phyloP scores from a whole-genome alignment of 1,140 invertebrate genomes.

The Pseudachorutes palmiensis region DNA sequence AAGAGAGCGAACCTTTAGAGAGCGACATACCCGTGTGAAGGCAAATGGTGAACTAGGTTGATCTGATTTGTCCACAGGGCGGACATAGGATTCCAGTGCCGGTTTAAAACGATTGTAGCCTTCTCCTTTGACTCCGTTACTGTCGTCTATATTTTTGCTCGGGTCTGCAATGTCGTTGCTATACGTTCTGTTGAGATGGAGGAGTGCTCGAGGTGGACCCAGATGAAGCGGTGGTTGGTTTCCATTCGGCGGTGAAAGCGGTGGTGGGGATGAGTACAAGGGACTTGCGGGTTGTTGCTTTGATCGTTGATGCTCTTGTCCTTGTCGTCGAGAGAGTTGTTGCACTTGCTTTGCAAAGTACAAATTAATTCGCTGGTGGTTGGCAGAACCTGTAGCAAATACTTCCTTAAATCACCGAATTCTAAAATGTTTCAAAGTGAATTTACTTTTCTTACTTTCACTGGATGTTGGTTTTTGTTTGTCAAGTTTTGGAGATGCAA shows the following conservation, averaged over 20 bases:
- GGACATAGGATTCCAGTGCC: neutral
- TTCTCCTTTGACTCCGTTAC: slow-evolving; percentile 19
- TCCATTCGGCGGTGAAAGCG: slow-evolving; percentile 38
- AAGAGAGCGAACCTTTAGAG: neutral
- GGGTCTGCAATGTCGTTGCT: slow-evolving; percentile 22
- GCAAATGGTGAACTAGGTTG: slow-evolving; percentile 24
- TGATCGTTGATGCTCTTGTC: slow-evolving; percentile 39
- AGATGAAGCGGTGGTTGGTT: neutral
- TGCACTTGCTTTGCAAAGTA: slow-evolving; percentile 44
- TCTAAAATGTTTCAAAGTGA: neutral
- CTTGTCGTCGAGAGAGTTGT: slow-evolving; percentile 51
- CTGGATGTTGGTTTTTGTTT: slow-evolving; percentile 40
- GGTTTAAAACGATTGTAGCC: neutral
- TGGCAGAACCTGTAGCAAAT: neutral
- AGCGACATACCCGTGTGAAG: slow-evolving; percentile 33
- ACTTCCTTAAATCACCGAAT: too few relatives aligned
- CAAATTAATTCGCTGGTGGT: slow-evolving; percentile 44
- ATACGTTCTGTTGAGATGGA: slow-evolving; percentile 1
- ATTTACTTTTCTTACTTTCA: neutral
- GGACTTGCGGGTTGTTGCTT: slow-evolving; percentile 67
- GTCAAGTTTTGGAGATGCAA: slow-evolving; percentile 50
- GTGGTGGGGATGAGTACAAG: slow-evolving; percentile 71
- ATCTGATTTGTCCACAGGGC: neutral
- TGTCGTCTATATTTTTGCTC: slow-evolving; percentile 31
- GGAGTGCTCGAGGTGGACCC: neutral